Evolutionary conservation across 2,888 invertebrate species (phyloP), one percentile per base, ranked within the genome.

Genomic region (Pandemis heparana): DNA sequence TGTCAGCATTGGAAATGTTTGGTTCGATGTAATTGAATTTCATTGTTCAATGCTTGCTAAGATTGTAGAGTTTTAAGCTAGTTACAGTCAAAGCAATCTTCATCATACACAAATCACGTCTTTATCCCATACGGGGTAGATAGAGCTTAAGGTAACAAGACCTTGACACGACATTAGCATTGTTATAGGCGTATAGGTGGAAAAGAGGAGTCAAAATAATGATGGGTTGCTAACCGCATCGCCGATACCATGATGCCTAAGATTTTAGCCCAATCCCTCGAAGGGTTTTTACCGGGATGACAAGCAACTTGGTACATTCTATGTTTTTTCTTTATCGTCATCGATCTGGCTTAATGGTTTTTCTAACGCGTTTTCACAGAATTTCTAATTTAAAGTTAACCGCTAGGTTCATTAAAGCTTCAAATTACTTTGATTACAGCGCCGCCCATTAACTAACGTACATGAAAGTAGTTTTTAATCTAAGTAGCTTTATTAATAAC

Each of bases 401-500:
- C 48, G 14, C 39, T 51, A 23, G 46, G 32, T 74, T 23, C 43
- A 69, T 70, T 51, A 61, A 56, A 63, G 61, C 41, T 60, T 66
- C 64, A 65, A 61, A 60, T 65, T 70, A 70, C 64, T 65, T 51
- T 74, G 59, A 73, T 73, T 64, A 74, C 69, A 70, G 69, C 63
- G 48, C 38, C n/a, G 64, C 65, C 65, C 51, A 70, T 74, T 74
- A 70, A 70, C 75, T 69, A 46, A 61, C 60, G 68, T 60, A 68
- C 71, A 69, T 68, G 53, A 70, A 68, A 59, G 51, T 71, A 71
- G 75, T 79, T 87, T 87, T 84, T 83, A 85, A 86, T 86, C 81
- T 82, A 80, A 83, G 79, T 78, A 83, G 84, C 85, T 87, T 88
- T 87, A 88, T 86, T 87, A 89, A 85, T 87, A 88, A 84, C 79